These are phyloP conservation scores for Hemicrepidius hirtus DNA, from an alignment of 2,888 invertebrate species.

Conservation along the genomic window DNA sequence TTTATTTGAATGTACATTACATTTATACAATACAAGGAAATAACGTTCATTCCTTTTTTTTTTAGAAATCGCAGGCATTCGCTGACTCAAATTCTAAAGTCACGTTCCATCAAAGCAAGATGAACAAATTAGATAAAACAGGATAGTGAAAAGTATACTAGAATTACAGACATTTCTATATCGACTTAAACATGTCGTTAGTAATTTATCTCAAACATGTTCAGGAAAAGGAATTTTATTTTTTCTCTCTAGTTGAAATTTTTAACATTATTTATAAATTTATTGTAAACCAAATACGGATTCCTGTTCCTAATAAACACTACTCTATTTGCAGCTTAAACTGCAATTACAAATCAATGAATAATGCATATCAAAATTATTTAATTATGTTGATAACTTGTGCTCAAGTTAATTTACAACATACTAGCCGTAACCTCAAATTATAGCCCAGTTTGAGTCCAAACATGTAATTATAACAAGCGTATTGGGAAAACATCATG, in stretches of 20 bases:
- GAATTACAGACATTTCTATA: conserved; percentile 5
- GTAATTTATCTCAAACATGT: background rate
- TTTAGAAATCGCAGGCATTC: too few relatives aligned
- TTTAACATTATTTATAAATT: background rate
- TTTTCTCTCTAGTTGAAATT: background rate
- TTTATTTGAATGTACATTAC: too few relatives aligned
- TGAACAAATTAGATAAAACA: conserved; percentile 19
- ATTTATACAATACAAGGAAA: too few relatives aligned
- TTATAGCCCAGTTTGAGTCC: conserved; percentile 52
- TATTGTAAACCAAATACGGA: background rate
- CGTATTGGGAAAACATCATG: conserved; percentile 54
- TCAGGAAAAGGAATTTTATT: background rate
- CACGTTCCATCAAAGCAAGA: conserved; percentile 5
- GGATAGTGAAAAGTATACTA: background rate
- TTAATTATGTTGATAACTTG: conserved; percentile 50
- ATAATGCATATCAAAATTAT: conserved; percentile 51
- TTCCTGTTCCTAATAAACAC: conserved; percentile 3
- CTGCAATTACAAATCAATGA: conserved; percentile 41
- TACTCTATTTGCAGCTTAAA: conserved; percentile 11
- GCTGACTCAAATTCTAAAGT: conserved; percentile 7
- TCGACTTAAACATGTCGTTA: background rate
- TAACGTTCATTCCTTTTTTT: too few relatives aligned
- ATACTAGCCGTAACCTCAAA: conserved; percentile 51
- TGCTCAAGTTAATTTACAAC: conserved; percentile 45
- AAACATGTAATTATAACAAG: conserved; percentile 55